These are phyloP conservation scores for Lagorchestes hirsutus DNA, from an alignment of 2,797 vertebrate species.

Conservation along the genomic window DNA sequence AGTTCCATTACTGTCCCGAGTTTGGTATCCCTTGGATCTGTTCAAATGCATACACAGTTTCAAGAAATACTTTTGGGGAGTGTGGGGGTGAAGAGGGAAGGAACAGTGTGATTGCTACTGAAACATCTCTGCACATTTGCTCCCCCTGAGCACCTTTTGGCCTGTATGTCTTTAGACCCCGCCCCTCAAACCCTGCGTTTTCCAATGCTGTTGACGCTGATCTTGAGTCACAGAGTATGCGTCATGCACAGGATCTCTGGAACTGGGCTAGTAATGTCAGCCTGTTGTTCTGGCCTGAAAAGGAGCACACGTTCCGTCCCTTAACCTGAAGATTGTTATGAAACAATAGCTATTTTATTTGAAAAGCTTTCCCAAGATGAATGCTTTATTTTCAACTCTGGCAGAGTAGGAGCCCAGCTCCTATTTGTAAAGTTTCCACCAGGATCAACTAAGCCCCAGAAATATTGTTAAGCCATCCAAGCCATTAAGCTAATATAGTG, in stretches of 20 bases:
- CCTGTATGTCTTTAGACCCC: neutral
- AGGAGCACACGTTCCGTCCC: rapidly evolving
- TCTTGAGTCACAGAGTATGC: neutral
- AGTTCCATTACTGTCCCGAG: neutral
- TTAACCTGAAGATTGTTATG: neutral
- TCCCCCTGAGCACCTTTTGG: neutral
- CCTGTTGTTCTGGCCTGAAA: neutral
- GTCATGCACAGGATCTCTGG: rapidly evolving
- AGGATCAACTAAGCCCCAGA: neutral
- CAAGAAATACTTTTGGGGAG: neutral
- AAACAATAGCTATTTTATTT: neutral
- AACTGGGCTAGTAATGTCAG: neutral
- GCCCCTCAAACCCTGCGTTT: neutral
- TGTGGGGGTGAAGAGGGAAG: neutral
- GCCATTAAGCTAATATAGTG: neutral
- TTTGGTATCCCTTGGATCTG: neutral
- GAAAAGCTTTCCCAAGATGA: conserved; percentile 19
- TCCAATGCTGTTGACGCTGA: neutral
- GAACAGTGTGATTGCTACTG: neutral
- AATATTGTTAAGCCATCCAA: neutral
- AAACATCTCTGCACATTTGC: neutral
- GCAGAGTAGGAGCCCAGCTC: conserved; percentile 22
- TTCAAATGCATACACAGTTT: neutral
- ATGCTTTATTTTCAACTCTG: neutral
- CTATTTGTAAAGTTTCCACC: neutral